Evolutionary conservation across 2,113 vertebrate genomes (phyloP).

Genomic region (Blennius ocellaris): DNA sequence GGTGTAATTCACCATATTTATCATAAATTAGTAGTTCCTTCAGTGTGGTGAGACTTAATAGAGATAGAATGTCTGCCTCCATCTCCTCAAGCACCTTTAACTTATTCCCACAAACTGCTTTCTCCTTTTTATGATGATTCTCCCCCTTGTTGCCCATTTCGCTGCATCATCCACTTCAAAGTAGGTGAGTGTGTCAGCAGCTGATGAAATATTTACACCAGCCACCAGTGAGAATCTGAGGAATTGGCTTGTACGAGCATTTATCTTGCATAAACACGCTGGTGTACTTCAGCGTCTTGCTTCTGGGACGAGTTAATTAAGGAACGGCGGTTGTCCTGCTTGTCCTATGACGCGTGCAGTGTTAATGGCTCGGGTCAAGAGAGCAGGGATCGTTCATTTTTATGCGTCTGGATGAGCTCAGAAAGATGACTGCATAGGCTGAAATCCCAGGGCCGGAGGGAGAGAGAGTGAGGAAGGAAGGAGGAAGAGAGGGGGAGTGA

Average conservation of each 20-base stretch:
- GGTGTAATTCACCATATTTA: too few species aligned
- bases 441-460: slow-evolving; percentile 19
- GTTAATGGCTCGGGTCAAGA: slow-evolving; percentile 29
- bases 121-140: background rate
- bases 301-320: slow-evolving; percentile 7
- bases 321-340: slow-evolving; percentile 19
- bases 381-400: slow-evolving; percentile 38
- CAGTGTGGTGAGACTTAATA: too few species aligned
- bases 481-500: slow-evolving; percentile 38
- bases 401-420: slow-evolving; percentile 46
- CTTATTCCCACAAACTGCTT: background rate
- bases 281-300: background rate
- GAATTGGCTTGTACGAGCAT: slow-evolving; percentile 3
- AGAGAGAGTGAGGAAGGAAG: slow-evolving; percentile 41
- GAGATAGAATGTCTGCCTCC: too few species aligned
- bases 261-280: slow-evolving; percentile 9
- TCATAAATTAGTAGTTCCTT: too few species aligned
- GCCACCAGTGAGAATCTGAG: background rate
- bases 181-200: slow-evolving; percentile 55
- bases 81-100: too few species aligned
- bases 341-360: slow-evolving; percentile 41
- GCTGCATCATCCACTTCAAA: slow-evolving; percentile 37
- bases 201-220: slow-evolving; percentile 66
- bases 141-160: slow-evolving; percentile 4
- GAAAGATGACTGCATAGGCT: slow-evolving; percentile 54